Conservation (phyloP, 2,888 invertebrate genomes). For the Nysson spinosus region DNA sequence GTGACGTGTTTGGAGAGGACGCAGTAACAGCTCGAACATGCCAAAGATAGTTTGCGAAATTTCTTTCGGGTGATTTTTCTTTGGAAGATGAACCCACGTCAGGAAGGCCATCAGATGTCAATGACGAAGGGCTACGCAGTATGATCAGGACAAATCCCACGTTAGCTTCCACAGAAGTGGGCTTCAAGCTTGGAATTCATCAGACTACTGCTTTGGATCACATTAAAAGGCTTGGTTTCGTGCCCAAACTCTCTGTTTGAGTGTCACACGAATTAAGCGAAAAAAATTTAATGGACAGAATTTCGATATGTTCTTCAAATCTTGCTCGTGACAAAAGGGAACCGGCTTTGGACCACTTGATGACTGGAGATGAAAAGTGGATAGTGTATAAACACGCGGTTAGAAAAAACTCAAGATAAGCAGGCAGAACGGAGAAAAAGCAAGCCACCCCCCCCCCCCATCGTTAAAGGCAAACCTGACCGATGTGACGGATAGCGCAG, state of each 20-base stretch:
- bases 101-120: slow-evolving; percentile 4
- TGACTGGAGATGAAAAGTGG: too few relatives aligned
- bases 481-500: not conserved
- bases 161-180: too few relatives aligned
- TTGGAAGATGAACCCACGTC: slow-evolving; percentile 4
- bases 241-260: not conserved
- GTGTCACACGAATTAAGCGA: not conserved
- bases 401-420: too few relatives aligned
- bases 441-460: too few relatives aligned
- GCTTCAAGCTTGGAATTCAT: slow-evolving; percentile 7
- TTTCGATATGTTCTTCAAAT: not conserved
- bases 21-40: not conserved
- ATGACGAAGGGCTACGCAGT: too few relatives aligned
- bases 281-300: not conserved
- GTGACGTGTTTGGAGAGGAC: not conserved
- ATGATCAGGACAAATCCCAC: too few relatives aligned
- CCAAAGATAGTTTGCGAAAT: slow-evolving; percentile 7
- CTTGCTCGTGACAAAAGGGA: not conserved
- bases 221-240: not conserved
- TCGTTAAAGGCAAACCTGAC: too few relatives aligned
- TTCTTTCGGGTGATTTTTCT: slow-evolving; percentile 2
- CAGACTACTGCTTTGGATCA: not conserved
- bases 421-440: too few relatives aligned
- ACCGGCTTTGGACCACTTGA: not conserved
- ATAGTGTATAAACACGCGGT: too few relatives aligned